phyloP scores from a whole-genome alignment of 2,797 vertebrate species.

The Rhinatrema bivittatum region DNA sequence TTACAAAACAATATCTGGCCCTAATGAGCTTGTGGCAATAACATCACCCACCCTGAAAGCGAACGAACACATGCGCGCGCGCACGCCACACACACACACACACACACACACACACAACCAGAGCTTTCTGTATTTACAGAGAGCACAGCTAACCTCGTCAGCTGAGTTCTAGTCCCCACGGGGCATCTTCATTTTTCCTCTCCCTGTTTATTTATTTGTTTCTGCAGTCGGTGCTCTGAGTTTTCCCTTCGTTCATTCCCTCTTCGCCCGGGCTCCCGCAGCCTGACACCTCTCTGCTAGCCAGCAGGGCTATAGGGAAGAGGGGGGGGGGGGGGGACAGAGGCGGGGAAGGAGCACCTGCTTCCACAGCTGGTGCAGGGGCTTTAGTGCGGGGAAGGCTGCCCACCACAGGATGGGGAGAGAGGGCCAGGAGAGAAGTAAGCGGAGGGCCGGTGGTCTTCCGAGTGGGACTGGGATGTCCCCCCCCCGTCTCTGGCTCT shows the following conservation, averaged over 20 bases:
- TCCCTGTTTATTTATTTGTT: not conserved
- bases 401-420: slow-evolving; percentile 3
- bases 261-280: not conserved
- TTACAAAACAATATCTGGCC: slow-evolving; percentile 47
- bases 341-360: slow-evolving; percentile 3
- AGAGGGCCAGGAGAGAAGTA: slow-evolving; percentile 4
- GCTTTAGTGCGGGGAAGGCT: slow-evolving; percentile 16
- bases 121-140: too few relatives aligned
- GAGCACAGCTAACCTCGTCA: too few relatives aligned
- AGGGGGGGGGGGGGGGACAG: slow-evolving; percentile 10
- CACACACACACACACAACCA: too few relatives aligned
- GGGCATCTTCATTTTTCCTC: slow-evolving; percentile 3
- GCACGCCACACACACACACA: too few relatives aligned
- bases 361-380: slow-evolving; percentile 17
- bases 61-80: slow-evolving; percentile 3
- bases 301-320: slow-evolving; percentile 28
- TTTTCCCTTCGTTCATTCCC: not conserved
- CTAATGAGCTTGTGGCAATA: slow-evolving; percentile 47
- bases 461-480: not conserved
- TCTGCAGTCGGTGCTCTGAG: too few relatives aligned
- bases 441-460: not conserved
- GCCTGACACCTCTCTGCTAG: slow-evolving; percentile 8
- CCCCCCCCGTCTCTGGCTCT: not conserved
- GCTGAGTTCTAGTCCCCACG: not conserved
- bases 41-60: slow-evolving; percentile 19